Percentiles rank a stretch among this genome's conserved stretches.
These are phyloP conservation scores for Pelecanoides urinatrix DNA, from an alignment of 2,113 vertebrate genomes.

Conservation along the genomic window DNA sequence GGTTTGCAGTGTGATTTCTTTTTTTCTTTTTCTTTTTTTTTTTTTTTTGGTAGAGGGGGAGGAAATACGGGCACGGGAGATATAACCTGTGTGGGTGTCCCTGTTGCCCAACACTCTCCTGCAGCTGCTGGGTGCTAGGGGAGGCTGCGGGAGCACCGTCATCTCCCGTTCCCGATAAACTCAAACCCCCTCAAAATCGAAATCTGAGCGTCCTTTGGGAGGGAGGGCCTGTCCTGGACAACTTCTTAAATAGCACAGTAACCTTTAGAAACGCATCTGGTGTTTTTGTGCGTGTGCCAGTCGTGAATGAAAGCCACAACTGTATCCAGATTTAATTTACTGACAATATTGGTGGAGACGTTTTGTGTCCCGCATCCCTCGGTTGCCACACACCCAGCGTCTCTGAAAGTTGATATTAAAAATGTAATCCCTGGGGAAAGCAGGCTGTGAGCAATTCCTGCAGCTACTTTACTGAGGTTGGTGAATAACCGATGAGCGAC, in stretches of 20 bases:
- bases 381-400: fast-evolving
- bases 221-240: background rate
- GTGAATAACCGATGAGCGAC: background rate
- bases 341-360: background rate
- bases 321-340: background rate
- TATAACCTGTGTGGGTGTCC: fast-evolving
- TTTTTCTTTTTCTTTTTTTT: too few relatives aligned
- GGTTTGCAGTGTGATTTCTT: background rate
- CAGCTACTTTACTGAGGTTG: background rate
- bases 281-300: background rate
- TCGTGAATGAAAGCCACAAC: background rate
- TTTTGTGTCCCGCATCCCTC: background rate
- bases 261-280: background rate
- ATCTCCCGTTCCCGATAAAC: background rate
- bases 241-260: background rate
- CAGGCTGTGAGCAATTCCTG: background rate
- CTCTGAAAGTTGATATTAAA: background rate
- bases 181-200: background rate
- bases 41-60: too few relatives aligned
- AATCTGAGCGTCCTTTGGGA: background rate
- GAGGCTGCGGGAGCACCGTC: fast-evolving
- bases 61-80: too few relatives aligned
- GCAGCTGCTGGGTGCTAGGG: background rate
- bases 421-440: background rate
- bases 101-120: background rate